phyloP scores from a whole-genome alignment of 2,888 invertebrate species.

The Patella ulyssiponensis region DNA sequence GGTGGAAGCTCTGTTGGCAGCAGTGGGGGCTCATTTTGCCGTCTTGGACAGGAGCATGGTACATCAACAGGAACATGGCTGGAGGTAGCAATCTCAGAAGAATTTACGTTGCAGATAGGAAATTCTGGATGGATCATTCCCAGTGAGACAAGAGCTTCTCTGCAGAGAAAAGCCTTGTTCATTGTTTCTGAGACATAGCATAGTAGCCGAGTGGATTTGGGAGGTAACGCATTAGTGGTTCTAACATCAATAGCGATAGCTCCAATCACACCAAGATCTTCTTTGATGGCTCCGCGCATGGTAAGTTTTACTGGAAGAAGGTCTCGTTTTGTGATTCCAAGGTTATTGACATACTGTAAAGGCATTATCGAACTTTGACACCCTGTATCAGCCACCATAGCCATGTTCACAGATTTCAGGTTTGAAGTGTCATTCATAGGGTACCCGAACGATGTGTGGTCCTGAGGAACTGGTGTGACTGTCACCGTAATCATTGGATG shows the following conservation, averaged over 20 bases:
- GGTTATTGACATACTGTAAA: conserved; percentile 21
- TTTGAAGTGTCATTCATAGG: not conserved
- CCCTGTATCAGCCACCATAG: conserved; percentile 32
- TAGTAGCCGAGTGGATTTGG: conserved; percentile 24
- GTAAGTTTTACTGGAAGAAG: conserved; percentile 37
- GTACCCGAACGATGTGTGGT: not conserved
- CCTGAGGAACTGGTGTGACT: not conserved
- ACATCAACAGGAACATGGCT: not conserved
- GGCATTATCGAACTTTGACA: conserved; percentile 34
- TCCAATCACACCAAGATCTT: conserved; percentile 28
- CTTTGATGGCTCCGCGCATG: conserved; percentile 34
- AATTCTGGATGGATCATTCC: conserved; percentile 25
- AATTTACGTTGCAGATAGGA: not conserved
- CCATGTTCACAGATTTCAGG: conserved; percentile 11
- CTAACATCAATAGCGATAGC: conserved; percentile 20
- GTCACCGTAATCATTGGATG: not conserved
- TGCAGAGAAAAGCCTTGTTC: conserved; percentile 30
- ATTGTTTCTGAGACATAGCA: conserved; percentile 28
- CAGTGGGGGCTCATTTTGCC: conserved; percentile 21
- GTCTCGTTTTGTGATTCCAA: conserved; percentile 28
- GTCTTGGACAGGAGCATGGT: conserved; percentile 29
- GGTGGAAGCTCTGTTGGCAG: conserved; percentile 27
- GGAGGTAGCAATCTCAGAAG: too few relatives aligned
- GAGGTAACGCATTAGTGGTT: conserved; percentile 1
- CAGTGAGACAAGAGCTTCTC: conserved; percentile 26